Evolutionary conservation across 2,113 vertebrate species (phyloP).

Genomic region (Phylloscopus trochiloides): DNA sequence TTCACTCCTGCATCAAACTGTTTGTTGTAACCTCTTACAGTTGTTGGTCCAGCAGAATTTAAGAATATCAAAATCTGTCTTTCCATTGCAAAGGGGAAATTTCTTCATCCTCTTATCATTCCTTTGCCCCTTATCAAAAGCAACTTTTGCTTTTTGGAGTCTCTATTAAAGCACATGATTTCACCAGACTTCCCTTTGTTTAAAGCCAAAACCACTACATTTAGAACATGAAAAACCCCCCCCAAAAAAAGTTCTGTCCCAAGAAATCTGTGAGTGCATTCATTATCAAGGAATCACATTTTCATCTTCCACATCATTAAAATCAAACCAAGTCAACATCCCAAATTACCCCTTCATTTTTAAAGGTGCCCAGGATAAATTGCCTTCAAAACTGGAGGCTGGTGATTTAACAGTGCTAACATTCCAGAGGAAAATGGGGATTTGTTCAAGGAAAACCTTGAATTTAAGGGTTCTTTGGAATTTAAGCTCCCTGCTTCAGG

Average conservation of each 20-base stretch:
- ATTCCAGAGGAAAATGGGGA: neutral
- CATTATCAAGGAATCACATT: neutral
- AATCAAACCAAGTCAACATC: neutral
- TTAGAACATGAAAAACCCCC: neutral
- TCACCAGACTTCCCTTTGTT: neutral
- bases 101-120: neutral
- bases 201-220: neutral
- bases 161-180: neutral
- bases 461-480: neutral
- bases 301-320: neutral
- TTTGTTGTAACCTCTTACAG: neutral
- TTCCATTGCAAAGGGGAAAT: neutral
- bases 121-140: constrained; percentile 9
- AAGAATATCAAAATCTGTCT: neutral
- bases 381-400: neutral
- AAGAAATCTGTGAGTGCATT: neutral
- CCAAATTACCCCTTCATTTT: neutral
- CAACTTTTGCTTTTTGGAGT: neutral
- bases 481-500: neutral
- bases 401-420: neutral
- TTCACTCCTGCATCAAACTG: neutral
- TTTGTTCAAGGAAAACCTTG: neutral
- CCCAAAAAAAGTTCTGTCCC: neutral
- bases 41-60: neutral
- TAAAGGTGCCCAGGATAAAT: neutral